phyloP scores from a whole-genome alignment of 2,797 vertebrate genomes.

The Lemur catta region DNA sequence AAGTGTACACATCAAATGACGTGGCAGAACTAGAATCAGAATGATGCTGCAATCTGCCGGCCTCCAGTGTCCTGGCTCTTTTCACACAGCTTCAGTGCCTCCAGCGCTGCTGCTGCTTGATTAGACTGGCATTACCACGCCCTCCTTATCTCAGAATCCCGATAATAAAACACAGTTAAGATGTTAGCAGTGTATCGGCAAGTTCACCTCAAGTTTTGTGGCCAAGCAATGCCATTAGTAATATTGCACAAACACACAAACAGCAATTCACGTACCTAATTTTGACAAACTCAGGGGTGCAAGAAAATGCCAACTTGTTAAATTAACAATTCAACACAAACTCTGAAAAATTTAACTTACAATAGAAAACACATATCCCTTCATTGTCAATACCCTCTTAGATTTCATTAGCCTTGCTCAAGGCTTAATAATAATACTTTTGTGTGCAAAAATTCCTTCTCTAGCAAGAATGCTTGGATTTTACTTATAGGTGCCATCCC shows the following conservation, averaged over 20 bases:
- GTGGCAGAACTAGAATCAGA: background rate
- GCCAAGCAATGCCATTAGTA: conserved; percentile 50
- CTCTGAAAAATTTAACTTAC: conserved; percentile 15
- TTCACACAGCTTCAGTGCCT: background rate
- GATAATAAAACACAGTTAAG: conserved; percentile 10
- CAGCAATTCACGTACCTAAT: conserved; percentile 65
- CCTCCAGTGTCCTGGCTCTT: background rate
- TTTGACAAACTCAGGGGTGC: conserved; percentile 73
- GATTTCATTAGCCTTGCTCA: conserved; percentile 38
- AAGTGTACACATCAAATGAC: background rate
- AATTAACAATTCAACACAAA: conserved; percentile 58
- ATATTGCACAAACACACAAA: conserved; percentile 44
- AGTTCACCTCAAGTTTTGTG: background rate
- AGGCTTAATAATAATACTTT: background rate
- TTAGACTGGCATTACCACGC: background rate
- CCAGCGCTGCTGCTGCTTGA: background rate
- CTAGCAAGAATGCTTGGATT: conserved; percentile 33
- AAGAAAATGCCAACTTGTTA: conserved; percentile 63
- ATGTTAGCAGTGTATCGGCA: background rate
- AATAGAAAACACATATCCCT: background rate
- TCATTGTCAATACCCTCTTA: background rate
- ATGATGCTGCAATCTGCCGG: background rate
- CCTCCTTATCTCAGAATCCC: conserved; percentile 29
- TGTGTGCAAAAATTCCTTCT: conserved; percentile 31
- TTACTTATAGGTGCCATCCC: background rate